Evolutionary conservation across 2,113 vertebrate genomes (phyloP), one percentile per base, ranked within the genome.

Genomic region (Nymphicus hollandicus): DNA sequence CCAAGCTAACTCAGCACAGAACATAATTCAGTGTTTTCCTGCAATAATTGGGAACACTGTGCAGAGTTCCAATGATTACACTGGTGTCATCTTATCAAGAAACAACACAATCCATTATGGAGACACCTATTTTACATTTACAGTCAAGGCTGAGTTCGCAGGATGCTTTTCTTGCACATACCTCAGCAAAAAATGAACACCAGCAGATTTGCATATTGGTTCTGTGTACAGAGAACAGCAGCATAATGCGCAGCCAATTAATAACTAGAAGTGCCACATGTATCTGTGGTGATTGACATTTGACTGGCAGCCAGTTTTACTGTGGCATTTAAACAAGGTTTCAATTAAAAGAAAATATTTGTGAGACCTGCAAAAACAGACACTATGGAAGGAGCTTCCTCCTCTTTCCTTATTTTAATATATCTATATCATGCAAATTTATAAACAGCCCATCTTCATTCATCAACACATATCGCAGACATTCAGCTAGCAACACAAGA

Each of bases 241-340:
- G 94, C 88, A 91, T 63, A 3, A 94, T 52, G 90, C 15, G 17
- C 93, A 90, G 47, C 96, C 97, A 95, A 94, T 96, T 97, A 97
- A 94, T 56, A 91, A 39, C 73, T 35, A 74, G 65, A 79, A 81
- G 91, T 91, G 95, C 93, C 96, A 94, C 13, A 49, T 86, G 5
- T 39, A 39, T 85, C 86, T 37, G 81, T 44, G 44, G 84, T 83
- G 96, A 97, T 3, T 96, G 96, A 95, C 97, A 61, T 58, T 88
- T 94, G 97, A 97, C 91, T 95, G 96, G 95, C 96, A 95, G 95
- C 64, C 77, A 86, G 71, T 70, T 86, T 72, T 81, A 70, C 87
- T 33, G 46, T 95, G 93, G 89, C 93, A 96, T 96, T 96, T 97
- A 91, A 96, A 94, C 84, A 93, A 90, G 84, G 89, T 47, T 97